Evolutionary conservation across 2,888 invertebrate genomes (phyloP).

Genomic region (Coelinius sp.): DNA sequence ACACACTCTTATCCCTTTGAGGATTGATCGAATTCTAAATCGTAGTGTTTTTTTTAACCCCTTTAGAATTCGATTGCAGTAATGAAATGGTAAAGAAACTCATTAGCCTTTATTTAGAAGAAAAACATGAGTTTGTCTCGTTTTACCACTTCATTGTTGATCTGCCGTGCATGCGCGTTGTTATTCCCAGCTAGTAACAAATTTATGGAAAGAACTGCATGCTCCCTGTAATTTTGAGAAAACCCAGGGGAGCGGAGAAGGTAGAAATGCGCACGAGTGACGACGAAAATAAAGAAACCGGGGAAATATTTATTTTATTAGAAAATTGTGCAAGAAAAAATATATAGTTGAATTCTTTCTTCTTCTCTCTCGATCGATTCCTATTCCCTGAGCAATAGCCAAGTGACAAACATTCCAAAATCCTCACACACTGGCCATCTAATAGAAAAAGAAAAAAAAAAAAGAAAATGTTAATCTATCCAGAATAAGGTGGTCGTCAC

Average conservation of each 20-base stretch:
- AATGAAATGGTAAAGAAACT: neutral
- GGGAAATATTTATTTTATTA: conserved; percentile 7
- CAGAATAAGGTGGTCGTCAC: neutral
- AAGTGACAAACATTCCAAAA: neutral
- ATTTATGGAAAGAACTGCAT: conserved; percentile 30
- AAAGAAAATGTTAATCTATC: conserved; percentile 3
- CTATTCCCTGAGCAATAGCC: neutral
- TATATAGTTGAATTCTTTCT: conserved; percentile 36
- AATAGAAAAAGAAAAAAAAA: too few relatives aligned
- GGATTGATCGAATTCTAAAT: neutral
- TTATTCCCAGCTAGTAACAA: neutral
- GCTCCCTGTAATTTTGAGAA: conserved; percentile 5
- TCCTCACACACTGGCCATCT: neutral
- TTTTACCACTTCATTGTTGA: neutral
- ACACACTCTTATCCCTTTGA: conserved; percentile 5
- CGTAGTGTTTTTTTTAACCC: neutral
- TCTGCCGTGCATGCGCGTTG: neutral
- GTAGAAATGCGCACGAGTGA: conserved; percentile 38
- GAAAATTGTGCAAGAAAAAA: conserved; percentile 51
- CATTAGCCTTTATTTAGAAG: neutral
- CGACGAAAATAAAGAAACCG: conserved; percentile 29
- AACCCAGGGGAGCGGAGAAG: conserved; percentile 30
- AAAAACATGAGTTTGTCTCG: neutral
- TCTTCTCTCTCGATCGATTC: conserved; percentile 24
- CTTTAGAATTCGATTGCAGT: neutral